These are phyloP conservation scores for Malachius bipustulatus DNA, from an alignment of 2,888 invertebrate genomes.

Conservation along the genomic window DNA sequence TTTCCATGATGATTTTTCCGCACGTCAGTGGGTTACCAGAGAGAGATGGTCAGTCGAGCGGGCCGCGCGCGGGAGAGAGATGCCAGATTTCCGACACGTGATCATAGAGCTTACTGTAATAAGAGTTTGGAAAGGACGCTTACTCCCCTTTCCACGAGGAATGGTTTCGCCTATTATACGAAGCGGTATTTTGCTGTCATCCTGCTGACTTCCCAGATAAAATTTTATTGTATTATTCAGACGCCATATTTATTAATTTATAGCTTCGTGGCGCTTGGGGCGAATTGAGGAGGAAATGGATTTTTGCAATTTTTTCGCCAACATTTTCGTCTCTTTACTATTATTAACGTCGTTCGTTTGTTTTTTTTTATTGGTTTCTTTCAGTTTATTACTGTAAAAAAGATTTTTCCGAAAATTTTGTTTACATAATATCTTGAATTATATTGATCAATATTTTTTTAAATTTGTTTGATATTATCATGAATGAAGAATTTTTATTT, in stretches of 20 bases:
- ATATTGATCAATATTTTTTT: too few species aligned
- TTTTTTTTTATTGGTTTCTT: too few species aligned
- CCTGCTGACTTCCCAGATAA: conserved; percentile 24
- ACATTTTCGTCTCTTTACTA: too few species aligned
- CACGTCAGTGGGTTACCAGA: conserved; percentile 20
- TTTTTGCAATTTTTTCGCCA: too few species aligned
- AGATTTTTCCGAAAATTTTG: too few species aligned
- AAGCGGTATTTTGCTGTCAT: conserved; percentile 33
- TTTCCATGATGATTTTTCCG: conserved; percentile 18
- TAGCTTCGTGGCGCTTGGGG: too few species aligned
- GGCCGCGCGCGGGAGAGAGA: conserved; percentile 17
- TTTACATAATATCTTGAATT: too few species aligned
- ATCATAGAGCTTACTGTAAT: conserved; percentile 27
- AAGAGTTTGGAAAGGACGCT: conserved; percentile 29
- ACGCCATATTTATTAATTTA: neutral
- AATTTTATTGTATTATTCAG: conserved; percentile 22
- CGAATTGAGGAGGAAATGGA: too few species aligned
- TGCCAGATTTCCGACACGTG: conserved; percentile 23
- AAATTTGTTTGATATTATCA: too few species aligned
- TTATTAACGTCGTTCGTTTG: too few species aligned
- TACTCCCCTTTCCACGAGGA: conserved; percentile 34
- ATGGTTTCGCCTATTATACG: conserved; percentile 35
- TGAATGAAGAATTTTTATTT: too few species aligned
- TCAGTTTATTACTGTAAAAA: too few species aligned
- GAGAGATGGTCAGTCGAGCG: conserved; percentile 20